Evolutionary conservation across 2,113 vertebrate genomes (phyloP), one percentile per base, ranked within the genome.

Genomic region (Ciconia boyciana): DNA sequence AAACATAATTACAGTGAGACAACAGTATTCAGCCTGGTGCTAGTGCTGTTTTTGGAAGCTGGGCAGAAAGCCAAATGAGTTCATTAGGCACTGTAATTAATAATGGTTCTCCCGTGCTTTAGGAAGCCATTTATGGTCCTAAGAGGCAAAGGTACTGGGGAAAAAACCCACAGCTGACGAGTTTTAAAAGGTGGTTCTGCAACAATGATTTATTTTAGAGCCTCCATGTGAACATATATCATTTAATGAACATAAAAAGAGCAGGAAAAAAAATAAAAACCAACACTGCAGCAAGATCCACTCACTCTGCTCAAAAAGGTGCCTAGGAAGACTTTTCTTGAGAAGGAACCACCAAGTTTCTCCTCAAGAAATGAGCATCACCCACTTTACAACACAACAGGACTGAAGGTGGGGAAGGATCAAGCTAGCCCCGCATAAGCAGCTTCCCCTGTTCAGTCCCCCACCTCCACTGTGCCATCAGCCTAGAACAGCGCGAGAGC

Each of bases 51-150:
- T 97, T 97, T 97, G 97, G 97, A 97, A 96, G 94, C 97, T 94
- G 97, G 98, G 98, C 97, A 95, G 77, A 76, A 87, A 97, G 97
- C 98, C 98, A 98, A 98, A 97, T 96, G 96, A 97, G 98, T 98
- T 97, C 97, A 98, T 98, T 98, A 98, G 94, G 97, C 96, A 96
- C 78, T 93, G 95, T 98, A 97, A 98, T 98, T 98, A 98, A 98
- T 98, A 97, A 97, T 96, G 82, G 87, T 83, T 97, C 96, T 94
- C 94, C 90, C 93, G 84, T 96, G 97, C 97, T 97, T 97, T 97
- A 95, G 71, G 92, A 98, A 97, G 82, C 84, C 85, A 91, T 97
- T 97, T 97, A 94, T 91, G 90, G 92, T 88, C 96, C 95, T 97
- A 58, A 57, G 94, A 97, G 94, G 91, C 88, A 94, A 96, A 96